Percentiles rank a stretch among this genome's conserved stretches.
Conservation (phyloP, 2,888 invertebrate genomes). For the Cerastis leucographa region DNA sequence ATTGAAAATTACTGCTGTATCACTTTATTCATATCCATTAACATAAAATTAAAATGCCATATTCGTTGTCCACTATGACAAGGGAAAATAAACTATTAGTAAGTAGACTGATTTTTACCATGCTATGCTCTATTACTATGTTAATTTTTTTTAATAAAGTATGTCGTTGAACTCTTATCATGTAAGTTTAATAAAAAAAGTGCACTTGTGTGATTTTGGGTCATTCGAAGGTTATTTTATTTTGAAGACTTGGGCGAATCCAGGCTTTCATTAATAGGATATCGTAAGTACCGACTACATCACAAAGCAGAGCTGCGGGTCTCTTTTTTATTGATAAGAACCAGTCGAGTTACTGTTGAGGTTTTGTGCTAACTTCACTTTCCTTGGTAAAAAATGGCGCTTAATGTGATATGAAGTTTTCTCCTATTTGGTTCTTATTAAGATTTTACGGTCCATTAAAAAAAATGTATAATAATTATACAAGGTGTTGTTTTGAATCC, state of each 20-base stretch:
- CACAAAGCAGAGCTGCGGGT: no score
- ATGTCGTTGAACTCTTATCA: background rate
- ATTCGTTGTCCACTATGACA: background rate
- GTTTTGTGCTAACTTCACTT: background rate
- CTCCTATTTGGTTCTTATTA: background rate
- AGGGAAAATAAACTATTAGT: background rate
- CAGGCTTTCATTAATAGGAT: background rate
- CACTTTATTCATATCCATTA: conserved; percentile 1
- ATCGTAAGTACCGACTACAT: no score
- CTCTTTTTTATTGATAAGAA: no score
- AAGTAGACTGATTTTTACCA: background rate
- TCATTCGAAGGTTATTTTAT: background rate
- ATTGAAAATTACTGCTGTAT: conserved; percentile 5
- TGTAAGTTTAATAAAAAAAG: background rate
- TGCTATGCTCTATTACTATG: background rate
- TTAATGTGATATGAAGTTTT: background rate
- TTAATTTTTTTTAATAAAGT: background rate
- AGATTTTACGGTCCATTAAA: background rate
- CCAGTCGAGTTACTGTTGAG: no score
- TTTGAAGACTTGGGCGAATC: background rate
- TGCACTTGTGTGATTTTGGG: background rate
- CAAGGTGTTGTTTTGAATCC: no score
- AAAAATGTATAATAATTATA: no score
- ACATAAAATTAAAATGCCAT: conserved; percentile 14
- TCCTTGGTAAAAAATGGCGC: background rate